Evolutionary conservation across 2,797 vertebrate genomes (phyloP).

Genomic region (Pangasius djambal): DNA sequence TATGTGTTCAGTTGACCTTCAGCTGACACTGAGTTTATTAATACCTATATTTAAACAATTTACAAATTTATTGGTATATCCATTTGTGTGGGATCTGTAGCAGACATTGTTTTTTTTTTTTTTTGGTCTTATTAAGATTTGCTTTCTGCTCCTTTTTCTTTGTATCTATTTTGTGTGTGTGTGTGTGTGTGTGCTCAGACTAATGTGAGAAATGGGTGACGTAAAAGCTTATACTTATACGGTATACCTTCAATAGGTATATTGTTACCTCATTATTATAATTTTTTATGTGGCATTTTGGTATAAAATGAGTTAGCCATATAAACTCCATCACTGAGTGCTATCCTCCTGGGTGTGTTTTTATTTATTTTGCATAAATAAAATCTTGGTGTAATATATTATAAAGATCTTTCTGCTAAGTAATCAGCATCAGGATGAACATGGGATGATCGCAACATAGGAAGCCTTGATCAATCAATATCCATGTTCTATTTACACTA

Average conservation of each 20-base stretch:
- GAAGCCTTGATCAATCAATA: background rate
- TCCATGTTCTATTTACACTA: background rate
- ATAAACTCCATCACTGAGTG: background rate
- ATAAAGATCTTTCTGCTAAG: background rate
- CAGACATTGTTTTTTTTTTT: background rate
- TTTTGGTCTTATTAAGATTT: background rate
- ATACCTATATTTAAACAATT: background rate
- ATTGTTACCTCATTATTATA: background rate
- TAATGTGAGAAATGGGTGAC: background rate
- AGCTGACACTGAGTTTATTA: background rate
- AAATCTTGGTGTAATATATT: background rate
- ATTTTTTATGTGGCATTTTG: background rate
- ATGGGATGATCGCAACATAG: background rate
- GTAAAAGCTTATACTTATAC: background rate
- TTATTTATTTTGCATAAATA: too few relatives aligned
- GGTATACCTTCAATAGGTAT: background rate
- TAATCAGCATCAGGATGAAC: background rate
- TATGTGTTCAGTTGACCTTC: background rate
- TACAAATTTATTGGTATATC: background rate
- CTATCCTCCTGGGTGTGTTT: too few relatives aligned
- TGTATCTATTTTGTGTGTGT: background rate
- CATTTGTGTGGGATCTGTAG: background rate
- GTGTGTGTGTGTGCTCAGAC: background rate
- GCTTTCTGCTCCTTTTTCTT: background rate
- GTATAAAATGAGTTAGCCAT: background rate